Evolutionary conservation across 2,113 vertebrate species (phyloP), one percentile per base, ranked within the genome.

Genomic region (Clupea harengus): DNA sequence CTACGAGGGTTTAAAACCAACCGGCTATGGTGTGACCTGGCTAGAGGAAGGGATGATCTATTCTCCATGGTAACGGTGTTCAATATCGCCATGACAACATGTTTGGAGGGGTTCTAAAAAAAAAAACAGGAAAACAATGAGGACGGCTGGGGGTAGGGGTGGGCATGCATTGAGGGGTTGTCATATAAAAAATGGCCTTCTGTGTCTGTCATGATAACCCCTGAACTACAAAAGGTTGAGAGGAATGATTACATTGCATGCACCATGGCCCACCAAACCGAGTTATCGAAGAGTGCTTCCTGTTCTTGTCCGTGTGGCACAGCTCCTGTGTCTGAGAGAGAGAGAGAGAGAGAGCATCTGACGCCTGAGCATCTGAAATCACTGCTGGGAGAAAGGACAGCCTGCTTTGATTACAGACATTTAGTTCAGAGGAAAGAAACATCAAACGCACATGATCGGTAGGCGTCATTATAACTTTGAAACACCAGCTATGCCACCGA

Each of bases 21-120:
- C 82, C 89, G 84, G 88, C 91, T 91, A 84, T 89, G 88, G 86
- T 85, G 88, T 88, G 87, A 87, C 85, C 87, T 80, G 81, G 88
- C 88, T 92, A 82, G 72, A 90, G 88, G 84, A 78, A 84, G 25
- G 83, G 85, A 89, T 91, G 86, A 94, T 92, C 88, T 86, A 89
- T 90, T 95, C 94, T 92, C 94, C 94, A 95, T 95, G 94, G 95
- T 93, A 95, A 95, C 94, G 85, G 88, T 89, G 89, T 93, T 94
- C 93, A 88, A 88, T 87, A 94, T 95, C 86, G 90, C 93, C 95
- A 95, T 95, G 94, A 94, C 94, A 95, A 95, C 95, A 89, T 86
- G 88, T 89, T 92, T 90, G 83, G 45, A 90, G 90, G 90, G 88
- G 85, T 89, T 28, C 82, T 49, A 82, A 89, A 89, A 91, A 91